Evolutionary conservation across 1,140 invertebrate species (phyloP).

Genomic region (Sinonovacula constricta): DNA sequence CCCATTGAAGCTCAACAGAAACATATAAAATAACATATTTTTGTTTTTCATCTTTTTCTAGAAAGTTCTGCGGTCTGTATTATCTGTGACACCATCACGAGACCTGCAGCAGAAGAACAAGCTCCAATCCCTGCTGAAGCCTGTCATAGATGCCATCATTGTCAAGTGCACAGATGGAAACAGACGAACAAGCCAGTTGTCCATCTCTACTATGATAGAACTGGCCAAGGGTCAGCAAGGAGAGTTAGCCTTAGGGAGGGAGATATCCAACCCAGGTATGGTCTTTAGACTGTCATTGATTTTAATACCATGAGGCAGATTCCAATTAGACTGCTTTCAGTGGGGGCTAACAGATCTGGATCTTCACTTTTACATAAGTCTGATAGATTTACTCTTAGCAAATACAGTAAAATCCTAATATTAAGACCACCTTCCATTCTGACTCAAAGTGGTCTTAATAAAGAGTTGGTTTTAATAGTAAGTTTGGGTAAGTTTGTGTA

Average conservation of each 20-base stretch:
- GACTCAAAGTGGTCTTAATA: too few relatives aligned
- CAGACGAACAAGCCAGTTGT: constrained; percentile 79
- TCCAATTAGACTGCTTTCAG: too few relatives aligned
- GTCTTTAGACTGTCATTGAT: too few relatives aligned
- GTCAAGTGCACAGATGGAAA: constrained; percentile 80
- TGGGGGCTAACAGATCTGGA: too few relatives aligned
- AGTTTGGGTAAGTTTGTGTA: too few relatives aligned
- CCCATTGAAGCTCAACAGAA: neutral
- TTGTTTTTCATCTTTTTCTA: constrained; percentile 47
- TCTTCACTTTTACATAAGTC: too few relatives aligned
- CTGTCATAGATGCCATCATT: constrained; percentile 78
- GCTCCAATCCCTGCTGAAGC: constrained; percentile 76
- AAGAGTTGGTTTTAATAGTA: too few relatives aligned
- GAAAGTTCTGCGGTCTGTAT: constrained; percentile 77
- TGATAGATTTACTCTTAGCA: too few relatives aligned
- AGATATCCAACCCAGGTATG: constrained; percentile 74
- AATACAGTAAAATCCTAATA: too few relatives aligned
- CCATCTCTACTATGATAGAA: constrained; percentile 79
- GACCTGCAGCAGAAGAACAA: constrained; percentile 70
- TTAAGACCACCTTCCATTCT: too few relatives aligned
- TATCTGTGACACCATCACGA: constrained; percentile 76
- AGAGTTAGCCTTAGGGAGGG: constrained; percentile 78
- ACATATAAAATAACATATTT: neutral
- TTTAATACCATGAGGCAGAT: too few relatives aligned
- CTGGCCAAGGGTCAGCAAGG: constrained; percentile 79